Conservation (phyloP, 2,888 invertebrate species). For the Drosophila fulvimacula region DNA sequence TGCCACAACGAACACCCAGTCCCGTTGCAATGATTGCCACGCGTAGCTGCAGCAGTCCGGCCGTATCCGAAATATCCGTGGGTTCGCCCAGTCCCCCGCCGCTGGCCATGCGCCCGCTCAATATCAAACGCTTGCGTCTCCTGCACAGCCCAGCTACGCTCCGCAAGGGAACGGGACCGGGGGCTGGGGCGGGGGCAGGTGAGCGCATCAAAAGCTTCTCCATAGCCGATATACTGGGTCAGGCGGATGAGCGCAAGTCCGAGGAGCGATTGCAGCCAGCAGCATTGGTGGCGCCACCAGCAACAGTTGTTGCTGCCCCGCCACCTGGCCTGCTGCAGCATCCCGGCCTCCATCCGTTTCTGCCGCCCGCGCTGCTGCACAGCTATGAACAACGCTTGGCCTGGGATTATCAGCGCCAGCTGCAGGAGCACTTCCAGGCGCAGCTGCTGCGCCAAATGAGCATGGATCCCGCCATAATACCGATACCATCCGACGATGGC, state of each 20-base stretch:
- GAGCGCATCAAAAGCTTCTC: constrained; percentile 95
- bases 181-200: constrained; percentile 59
- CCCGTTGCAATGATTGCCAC: constrained; percentile 56
- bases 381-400: constrained; percentile 88
- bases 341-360: constrained; percentile 81
- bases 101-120: constrained; percentile 86
- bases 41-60: constrained; percentile 80
- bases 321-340: constrained; percentile 37
- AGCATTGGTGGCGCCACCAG: constrained; percentile 21
- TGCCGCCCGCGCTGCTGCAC: constrained; percentile 86
- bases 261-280: constrained; percentile 43
- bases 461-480: constrained; percentile 84
- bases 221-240: constrained; percentile 94
- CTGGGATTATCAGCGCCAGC: constrained; percentile 86
- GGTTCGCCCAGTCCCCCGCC: constrained; percentile 85
- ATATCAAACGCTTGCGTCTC: constrained; percentile 84
- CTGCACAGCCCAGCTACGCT: constrained; percentile 60
- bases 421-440: constrained; percentile 86
- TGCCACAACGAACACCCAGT: constrained; percentile 82
- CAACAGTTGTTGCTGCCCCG: constrained; percentile 18
- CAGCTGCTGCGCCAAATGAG: constrained; percentile 86
- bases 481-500: constrained; percentile 87
- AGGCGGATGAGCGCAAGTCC: constrained; percentile 39
- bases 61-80: constrained; percentile 85
- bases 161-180: constrained; percentile 58